A percentile compares a stretch with the other conserved stretches of the same genome.
Conservation (phyloP, 92 coral and sea anemone species). For the Montipora capitata region DNA sequence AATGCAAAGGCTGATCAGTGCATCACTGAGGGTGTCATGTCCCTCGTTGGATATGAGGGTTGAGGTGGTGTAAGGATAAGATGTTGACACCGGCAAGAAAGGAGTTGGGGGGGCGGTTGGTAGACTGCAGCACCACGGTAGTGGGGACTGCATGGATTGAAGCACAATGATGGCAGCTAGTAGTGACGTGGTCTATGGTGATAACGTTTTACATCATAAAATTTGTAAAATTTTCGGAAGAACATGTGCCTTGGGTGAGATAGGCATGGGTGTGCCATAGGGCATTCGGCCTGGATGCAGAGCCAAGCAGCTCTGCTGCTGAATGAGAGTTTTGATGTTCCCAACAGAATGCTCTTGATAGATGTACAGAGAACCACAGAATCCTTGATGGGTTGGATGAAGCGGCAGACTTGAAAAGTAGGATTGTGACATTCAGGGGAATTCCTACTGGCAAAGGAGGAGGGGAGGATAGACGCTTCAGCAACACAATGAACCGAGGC, state of each 20-base stretch:
- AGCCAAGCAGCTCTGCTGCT: too few relatives aligned
- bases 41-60: neutral
- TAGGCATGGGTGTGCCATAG: neutral
- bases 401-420: neutral
- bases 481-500: neutral
- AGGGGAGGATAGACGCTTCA: too few relatives aligned
- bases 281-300: too few relatives aligned
- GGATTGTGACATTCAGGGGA: neutral
- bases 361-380: neutral
- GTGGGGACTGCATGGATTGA: neutral
- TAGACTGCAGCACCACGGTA: neutral
- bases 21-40: neutral
- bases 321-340: too few relatives aligned
- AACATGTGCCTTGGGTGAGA: constrained; percentile 18
- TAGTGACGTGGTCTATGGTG: neutral
- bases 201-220: neutral
- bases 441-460: neutral
- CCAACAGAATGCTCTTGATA: neutral
- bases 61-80: too few relatives aligned
- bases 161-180: neutral
- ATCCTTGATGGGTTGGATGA: neutral
- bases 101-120: neutral
- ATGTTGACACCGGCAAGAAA: neutral
- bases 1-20: neutral
- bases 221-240: constrained; percentile 25